Percentiles rank a stretch among this genome's conserved stretches.
Conservation (phyloP, 1,140 invertebrate species). For the Leucophenga varia region DNA sequence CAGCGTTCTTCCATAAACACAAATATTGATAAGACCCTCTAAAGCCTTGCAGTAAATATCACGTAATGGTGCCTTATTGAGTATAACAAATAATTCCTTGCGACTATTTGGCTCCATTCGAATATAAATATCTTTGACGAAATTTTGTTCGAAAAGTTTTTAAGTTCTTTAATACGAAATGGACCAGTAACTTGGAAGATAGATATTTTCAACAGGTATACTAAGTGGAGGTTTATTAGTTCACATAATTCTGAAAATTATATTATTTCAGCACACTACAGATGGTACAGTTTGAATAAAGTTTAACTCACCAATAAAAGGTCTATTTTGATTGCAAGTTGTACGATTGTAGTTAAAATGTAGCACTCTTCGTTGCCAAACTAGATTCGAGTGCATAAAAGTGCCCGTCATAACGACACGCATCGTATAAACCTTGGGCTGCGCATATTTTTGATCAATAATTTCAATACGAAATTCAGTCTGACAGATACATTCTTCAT, state of each 20-base stretch:
- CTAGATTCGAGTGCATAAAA: conserved; percentile 26
- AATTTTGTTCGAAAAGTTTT: conserved; percentile 30
- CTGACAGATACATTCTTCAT: conserved; percentile 16
- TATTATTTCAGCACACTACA: no score
- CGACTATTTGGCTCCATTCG: conserved; percentile 11
- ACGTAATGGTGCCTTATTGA: conserved; percentile 23
- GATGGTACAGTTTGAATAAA: neutral
- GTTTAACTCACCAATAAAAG: conserved; percentile 12
- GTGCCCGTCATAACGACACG: conserved; percentile 19
- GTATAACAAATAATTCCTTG: conserved; percentile 32
- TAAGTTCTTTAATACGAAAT: conserved; percentile 37
- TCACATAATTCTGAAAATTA: conserved; percentile 10
- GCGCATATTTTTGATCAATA: conserved; percentile 27
- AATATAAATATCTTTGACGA: conserved; percentile 20
- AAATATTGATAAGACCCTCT: conserved; percentile 31
- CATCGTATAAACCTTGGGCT: conserved; percentile 26
- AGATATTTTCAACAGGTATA: conserved; percentile 10
- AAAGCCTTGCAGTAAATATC: conserved; percentile 20
- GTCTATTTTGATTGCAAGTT: conserved; percentile 24
- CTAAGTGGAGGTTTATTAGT: conserved; percentile 19
- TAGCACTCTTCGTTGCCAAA: conserved; percentile 28
- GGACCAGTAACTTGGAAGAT: conserved; percentile 29
- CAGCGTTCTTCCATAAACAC: conserved; percentile 10
- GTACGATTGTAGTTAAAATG: conserved; percentile 28
- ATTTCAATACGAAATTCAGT: conserved; percentile 36